Base-by-base conservation (phyloP, 2,113 vertebrate species). In the Tyto alba region DNA sequence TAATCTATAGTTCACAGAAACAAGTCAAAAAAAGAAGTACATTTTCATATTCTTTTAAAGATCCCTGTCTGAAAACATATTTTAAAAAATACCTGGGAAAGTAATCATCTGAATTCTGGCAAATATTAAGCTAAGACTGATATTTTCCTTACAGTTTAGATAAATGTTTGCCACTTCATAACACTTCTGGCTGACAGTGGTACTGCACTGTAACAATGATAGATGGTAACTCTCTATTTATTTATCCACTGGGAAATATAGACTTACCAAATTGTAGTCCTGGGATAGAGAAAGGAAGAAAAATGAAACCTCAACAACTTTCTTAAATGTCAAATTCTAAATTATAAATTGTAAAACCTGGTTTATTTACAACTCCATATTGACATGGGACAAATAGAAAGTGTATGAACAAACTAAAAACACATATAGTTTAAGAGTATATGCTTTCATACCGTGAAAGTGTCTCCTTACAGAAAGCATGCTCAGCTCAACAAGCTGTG, bases 161-260 rank as follows among this genome's bases (percentile, higher is more conserved):
- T 74, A 90, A 96, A 93, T 93, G 92, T 93, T 95, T 93, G 23
- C 41, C 50, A 80, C n/a, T 95, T 95, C 62, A 77, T 69, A 88
- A 55, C 27, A 56, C 18, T 90, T 80, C 68, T 77, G 75, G 40
- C 47, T 92, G 85, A 92, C 75, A 74, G 23, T 32, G 40, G 59
- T 90, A 71, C 47, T 80, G 38, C 55, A 80, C 11, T 77, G 26
- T 84, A 96, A 88, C 50, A 77, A 34, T 92, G 92, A 95, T 72
- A 55, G 85, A 96, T 1, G 5, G n/a, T 77, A 93, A 30, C 82
- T 90, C 52, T 89, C 52, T 75, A 18, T 87, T 82, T 94, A 66
- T 89, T 53, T 76, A 48, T 67, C 92, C 36, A n/a, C 52, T 86
- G 92, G 92, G 95, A 96, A 93, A 93, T 71, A 95, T 0, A 90